These are phyloP conservation scores for Trachops cirrhosus DNA, from an alignment of 2,797 vertebrate species.

Conservation along the genomic window DNA sequence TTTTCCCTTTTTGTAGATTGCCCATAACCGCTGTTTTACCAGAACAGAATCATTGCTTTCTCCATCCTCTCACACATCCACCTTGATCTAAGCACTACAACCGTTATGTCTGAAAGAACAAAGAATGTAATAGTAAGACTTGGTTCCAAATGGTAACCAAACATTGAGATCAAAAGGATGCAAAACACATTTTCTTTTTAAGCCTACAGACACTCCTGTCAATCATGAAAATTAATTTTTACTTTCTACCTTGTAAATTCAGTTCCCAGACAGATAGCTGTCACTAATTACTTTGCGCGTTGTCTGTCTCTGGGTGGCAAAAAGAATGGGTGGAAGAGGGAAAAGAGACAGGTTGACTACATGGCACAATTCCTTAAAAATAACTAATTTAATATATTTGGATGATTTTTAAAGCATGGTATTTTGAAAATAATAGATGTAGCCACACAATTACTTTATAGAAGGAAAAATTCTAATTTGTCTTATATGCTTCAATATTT, in stretches of 20 bases:
- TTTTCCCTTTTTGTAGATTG: neutral
- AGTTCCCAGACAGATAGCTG: neutral
- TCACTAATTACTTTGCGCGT: neutral
- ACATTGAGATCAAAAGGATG: neutral
- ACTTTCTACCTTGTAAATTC: neutral
- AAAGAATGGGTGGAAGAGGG: neutral
- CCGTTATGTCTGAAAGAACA: neutral
- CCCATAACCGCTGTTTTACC: neutral
- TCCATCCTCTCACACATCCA: neutral
- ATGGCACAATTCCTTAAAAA: neutral
- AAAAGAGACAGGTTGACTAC: neutral
- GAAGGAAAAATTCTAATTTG: neutral
- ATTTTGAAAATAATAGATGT: neutral
- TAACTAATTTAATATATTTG: neutral
- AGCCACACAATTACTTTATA: neutral
- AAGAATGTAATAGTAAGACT: neutral
- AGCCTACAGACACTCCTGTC: neutral
- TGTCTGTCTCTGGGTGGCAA: accelerated
- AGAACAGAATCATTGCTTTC: slow-evolving; percentile 22
- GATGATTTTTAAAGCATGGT: neutral
- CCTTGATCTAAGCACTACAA: neutral
- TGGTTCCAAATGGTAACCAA: neutral
- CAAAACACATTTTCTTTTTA: neutral
- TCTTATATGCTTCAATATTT: neutral
- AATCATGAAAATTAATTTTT: neutral